Evolutionary conservation across 2,888 invertebrate species (phyloP), one percentile per base, ranked within the genome.

Genomic region (Pycnomerus fuliginosus): DNA sequence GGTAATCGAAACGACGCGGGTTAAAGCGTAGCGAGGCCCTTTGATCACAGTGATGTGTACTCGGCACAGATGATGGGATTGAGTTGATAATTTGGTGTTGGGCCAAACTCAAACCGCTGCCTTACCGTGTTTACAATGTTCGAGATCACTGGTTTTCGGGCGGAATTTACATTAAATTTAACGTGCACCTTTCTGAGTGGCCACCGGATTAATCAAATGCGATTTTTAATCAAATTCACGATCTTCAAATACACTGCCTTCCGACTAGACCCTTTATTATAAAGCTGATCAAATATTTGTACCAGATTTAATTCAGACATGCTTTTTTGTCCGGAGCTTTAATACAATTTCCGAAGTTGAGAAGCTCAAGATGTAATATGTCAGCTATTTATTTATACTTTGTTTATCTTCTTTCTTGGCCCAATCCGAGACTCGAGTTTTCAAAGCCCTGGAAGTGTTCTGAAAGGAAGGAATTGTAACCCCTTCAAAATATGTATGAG

Each of bases 31-130:
- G 54, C 52, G 53, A 55, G 48, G 48, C 58, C 62, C 67, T 68
- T 68, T 68, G 68, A 68, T 68, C 67, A 67, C 56, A 49, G 53
- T 54, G 60, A 63, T 62, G 67, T 67, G 64, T 67, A 64, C 62
- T 58, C 61, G 57, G 61, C 61, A 62, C 62, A 66, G 65, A 61
- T 65, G 67, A 68, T 64, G 64, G 65, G 62, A 68, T 68, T 62
- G 62, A 56, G 63, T 64, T 62, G 64, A 65, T 68, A 69, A 69
- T 68, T 67, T 62, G 60, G 64, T 61, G 64, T 64, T 60, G 64
- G 64, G 52, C 62, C 55, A 55, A 55, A 55, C 56, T 52, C 50
- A 55, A 61, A 60, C 57, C 65, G 56, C 61, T 55, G 60, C 64
- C 60, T 61, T 60, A 55, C 57, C 61, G 53, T 65, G 68, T 68